Evolutionary conservation across 2,797 vertebrate genomes (phyloP).

Genomic region (Cuculus canorus): DNA sequence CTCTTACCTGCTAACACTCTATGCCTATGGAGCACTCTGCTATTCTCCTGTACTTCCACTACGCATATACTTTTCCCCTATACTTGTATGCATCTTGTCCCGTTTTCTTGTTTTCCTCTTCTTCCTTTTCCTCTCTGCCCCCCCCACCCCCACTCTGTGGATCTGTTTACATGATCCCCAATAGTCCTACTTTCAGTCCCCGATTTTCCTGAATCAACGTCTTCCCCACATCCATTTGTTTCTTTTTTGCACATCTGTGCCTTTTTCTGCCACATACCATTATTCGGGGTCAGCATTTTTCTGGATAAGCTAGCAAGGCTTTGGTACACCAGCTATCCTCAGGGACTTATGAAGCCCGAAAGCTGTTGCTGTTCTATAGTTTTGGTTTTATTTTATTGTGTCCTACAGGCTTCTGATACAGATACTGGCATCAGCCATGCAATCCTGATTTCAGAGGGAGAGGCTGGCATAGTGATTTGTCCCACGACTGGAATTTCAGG

Average conservation of each 20-base stretch:
- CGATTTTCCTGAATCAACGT: background rate
- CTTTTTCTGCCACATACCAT: background rate
- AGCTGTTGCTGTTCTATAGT: background rate
- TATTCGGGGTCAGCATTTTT: background rate
- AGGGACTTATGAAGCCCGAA: background rate
- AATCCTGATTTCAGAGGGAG: background rate
- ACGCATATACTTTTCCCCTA: background rate
- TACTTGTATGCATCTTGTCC: background rate
- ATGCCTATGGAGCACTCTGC: background rate
- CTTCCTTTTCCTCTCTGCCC: background rate
- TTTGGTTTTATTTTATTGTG: background rate
- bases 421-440: background rate
- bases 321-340: background rate
- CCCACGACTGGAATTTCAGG: background rate
- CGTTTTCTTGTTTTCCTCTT: background rate
- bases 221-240: background rate
- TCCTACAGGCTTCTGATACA: background rate
- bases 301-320: background rate
- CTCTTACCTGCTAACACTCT: background rate
- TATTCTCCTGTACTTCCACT: background rate
- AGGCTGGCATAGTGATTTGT: background rate
- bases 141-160: rapidly evolving
- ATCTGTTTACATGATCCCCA: background rate
- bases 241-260: background rate
- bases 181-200: background rate